Evolutionary conservation across 2,113 vertebrate species (phyloP).

Genomic region (Phrynocephalus versicolor): DNA sequence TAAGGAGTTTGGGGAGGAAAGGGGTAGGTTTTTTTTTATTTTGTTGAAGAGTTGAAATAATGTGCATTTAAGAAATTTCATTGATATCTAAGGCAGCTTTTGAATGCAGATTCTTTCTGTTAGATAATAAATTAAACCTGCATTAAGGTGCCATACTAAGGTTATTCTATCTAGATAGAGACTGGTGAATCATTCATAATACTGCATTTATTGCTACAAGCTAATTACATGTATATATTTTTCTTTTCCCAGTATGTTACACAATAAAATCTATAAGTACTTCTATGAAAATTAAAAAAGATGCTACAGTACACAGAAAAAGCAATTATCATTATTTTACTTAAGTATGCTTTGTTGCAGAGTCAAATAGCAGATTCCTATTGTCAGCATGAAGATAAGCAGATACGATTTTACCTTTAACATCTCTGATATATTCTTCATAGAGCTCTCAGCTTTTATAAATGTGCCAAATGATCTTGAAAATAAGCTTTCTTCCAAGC

Average conservation of each 20-base stretch:
- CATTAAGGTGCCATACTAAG: slow-evolving; percentile 34
- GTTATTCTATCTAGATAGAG: slow-evolving; percentile 54
- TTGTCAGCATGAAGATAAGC: slow-evolving; percentile 43
- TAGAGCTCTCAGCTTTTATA: slow-evolving; percentile 47
- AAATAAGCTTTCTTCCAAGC: slow-evolving; percentile 51
- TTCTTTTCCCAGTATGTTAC: slow-evolving; percentile 55
- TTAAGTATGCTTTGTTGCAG: slow-evolving; percentile 44
- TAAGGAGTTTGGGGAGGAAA: slow-evolving; percentile 61
- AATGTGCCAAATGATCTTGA: slow-evolving; percentile 61
- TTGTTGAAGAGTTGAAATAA: slow-evolving; percentile 57
- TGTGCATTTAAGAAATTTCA: slow-evolving; percentile 61
- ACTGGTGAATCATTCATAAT: slow-evolving; percentile 47
- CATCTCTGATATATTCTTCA: slow-evolving; percentile 34
- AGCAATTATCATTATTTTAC: slow-evolving; percentile 53
- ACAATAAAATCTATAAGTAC: slow-evolving; percentile 64
- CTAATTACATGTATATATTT: slow-evolving; percentile 58
- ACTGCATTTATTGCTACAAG: slow-evolving; percentile 51
- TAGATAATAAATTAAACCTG: slow-evolving; percentile 38
- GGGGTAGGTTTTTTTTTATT: slow-evolving; percentile 39
- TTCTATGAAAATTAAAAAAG: slow-evolving; percentile 60
- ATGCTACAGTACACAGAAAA: slow-evolving; percentile 54
- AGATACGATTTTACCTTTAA: slow-evolving; percentile 56
- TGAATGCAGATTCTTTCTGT: slow-evolving; percentile 30
- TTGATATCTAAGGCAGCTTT: slow-evolving; percentile 54
- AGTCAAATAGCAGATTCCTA: slow-evolving; percentile 59